These are phyloP conservation scores for Sitta carolinensis DNA, from an alignment of 2,797 vertebrate genomes.

Conservation along the genomic window DNA sequence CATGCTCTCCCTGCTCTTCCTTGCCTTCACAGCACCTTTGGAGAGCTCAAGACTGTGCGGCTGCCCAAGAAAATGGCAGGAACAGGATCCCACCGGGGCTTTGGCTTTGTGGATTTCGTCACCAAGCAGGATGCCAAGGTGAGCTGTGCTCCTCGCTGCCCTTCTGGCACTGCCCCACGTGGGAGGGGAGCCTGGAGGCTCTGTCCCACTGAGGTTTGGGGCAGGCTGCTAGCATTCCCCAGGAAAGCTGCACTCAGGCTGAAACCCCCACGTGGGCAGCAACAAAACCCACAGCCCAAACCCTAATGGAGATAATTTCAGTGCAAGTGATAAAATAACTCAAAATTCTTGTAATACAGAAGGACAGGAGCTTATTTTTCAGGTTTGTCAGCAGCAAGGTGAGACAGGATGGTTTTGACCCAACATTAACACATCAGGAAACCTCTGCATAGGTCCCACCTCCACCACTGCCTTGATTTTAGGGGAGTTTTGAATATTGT, in stretches of 20 bases:
- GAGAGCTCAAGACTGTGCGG: slow-evolving; percentile 93
- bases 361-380: background rate
- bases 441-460: background rate
- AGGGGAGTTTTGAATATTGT: background rate
- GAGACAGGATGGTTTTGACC: background rate
- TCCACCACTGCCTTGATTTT: background rate
- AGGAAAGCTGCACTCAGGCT: background rate
- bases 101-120: slow-evolving; percentile 95
- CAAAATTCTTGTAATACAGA: background rate
- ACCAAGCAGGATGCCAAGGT: slow-evolving; percentile 99
- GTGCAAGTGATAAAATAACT: background rate
- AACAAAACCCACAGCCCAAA: background rate
- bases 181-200: background rate
- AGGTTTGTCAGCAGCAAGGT: background rate
- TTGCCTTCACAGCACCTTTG: slow-evolving; percentile 86
- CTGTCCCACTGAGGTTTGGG: background rate
- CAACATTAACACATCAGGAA: background rate
- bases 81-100: slow-evolving; percentile 88
- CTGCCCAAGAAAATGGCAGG: slow-evolving; percentile 93
- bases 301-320: fast-evolving
- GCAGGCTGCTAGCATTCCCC: background rate
- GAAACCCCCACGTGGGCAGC: fast-evolving
- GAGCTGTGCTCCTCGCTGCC: background rate
- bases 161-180: background rate
- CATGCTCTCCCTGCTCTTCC: background rate